Base-by-base conservation (phyloP, 2,113 vertebrate genomes). In the Scortum barcoo region DNA sequence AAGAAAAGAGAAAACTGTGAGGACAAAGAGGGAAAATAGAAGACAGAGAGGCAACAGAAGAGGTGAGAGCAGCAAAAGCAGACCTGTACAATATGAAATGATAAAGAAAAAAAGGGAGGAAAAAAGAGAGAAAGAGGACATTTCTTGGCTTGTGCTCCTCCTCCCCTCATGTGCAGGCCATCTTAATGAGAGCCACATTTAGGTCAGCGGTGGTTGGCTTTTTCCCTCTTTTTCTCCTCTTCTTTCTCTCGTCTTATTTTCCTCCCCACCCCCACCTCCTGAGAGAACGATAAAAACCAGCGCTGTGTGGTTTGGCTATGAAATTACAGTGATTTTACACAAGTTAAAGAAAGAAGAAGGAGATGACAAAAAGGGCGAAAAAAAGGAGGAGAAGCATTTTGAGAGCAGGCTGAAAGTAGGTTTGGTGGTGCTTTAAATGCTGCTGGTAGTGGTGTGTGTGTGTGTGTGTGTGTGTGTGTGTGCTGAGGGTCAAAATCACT, bases 171-270 rank as follows among this genome's bases (percentile, higher is more conserved):
- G 82, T 86, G 85, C 75, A 58, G 83, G 78, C 78, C 89, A 87
- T 92, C 75, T 84, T 93, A 92, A 94, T 92, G 91, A 93, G 86
- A 92, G 83, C 88, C 89, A 94, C 83, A 92, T 93, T 92, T 89
- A 88, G 79, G 84, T 86, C 86, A 93, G 73, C 19, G 4, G 56
- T 54, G 67, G 65, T 78, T 65, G 44, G 78, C 57, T 84, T 58
- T 63, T 70, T 26, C 60, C 58, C 66, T 61, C 50, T 58, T 58
- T 44, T 61, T 10, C 22, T 46, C 48, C 5, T 62, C 74, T 36
- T 85, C n/a, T 33, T 30, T 61, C 10, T 28, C 14, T 44, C 40
- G 50, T 46, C 26, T 30, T 17, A 26, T 33, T 61, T 16, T 78
- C n/a, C 19, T 58, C n/a, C 48, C 62, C n/a, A 13, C 56, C 54